Conservation (phyloP, 1,140 invertebrate species). For the Drosophila orosa region DNA sequence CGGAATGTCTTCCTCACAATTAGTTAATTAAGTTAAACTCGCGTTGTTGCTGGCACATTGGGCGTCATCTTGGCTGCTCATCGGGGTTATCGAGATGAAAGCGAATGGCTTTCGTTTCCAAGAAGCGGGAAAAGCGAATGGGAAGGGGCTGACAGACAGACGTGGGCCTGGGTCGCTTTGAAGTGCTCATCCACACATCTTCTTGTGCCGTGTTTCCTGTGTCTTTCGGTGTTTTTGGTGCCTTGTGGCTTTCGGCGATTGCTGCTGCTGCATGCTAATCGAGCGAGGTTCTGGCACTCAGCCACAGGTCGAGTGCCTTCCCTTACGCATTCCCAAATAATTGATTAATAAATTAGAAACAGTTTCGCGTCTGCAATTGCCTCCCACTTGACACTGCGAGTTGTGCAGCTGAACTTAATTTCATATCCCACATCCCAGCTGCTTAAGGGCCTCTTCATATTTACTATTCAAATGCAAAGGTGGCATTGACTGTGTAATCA, state of each 20-base stretch:
- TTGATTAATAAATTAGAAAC: constrained; percentile 49
- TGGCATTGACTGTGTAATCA: background rate
- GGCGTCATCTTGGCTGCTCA: constrained; percentile 33
- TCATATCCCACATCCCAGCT: too few relatives aligned
- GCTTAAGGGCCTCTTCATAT: too few relatives aligned
- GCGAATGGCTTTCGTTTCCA: constrained; percentile 12
- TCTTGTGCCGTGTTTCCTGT: background rate
- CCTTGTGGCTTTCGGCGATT: constrained; percentile 23
- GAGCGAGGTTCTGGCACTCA: constrained; percentile 1
- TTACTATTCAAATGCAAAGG: background rate
- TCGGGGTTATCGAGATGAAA: constrained; percentile 42
- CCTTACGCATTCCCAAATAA: constrained; percentile 32
- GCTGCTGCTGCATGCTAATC: constrained; percentile 28
- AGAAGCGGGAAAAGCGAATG: constrained; percentile 13
- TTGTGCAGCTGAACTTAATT: constrained; percentile 21
- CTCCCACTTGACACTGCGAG: constrained; percentile 11
- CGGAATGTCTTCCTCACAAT: constrained; percentile 25
- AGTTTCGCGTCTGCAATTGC: constrained; percentile 24
- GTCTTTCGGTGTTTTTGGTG: background rate
- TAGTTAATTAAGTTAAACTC: constrained; percentile 38
- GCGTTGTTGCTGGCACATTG: constrained; percentile 24
- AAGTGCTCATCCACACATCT: constrained; percentile 30
- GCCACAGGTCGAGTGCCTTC: constrained; percentile 14
- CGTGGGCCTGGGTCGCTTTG: constrained; percentile 17
- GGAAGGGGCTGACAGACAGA: background rate